These are phyloP conservation scores for Chaenogobius annularis DNA, from an alignment of 2,113 vertebrate species.

Conservation along the genomic window DNA sequence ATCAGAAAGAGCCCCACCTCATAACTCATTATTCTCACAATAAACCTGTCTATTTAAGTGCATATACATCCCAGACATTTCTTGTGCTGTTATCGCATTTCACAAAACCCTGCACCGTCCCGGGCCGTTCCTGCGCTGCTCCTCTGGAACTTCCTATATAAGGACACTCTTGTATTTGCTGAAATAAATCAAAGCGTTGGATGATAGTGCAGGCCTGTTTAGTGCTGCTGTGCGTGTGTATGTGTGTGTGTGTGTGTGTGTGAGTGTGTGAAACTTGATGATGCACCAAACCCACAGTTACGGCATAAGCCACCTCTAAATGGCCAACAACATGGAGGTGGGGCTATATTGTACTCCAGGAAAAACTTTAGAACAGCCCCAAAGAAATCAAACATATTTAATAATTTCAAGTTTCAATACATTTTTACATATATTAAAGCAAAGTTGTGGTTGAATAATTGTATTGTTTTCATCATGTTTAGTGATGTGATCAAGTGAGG, in stretches of 20 bases:
- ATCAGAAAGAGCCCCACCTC: slow-evolving; percentile 30
- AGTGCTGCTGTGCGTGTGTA: slow-evolving; percentile 33
- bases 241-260: slow-evolving; percentile 43
- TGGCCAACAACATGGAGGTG: slow-evolving; percentile 45
- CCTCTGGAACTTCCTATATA: slow-evolving; percentile 81
- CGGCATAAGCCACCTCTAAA: slow-evolving; percentile 37
- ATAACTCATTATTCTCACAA: slow-evolving; percentile 28
- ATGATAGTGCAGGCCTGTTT: slow-evolving; percentile 49
- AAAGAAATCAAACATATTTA: not conserved
- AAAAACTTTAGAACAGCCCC: not conserved
- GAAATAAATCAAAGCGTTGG: slow-evolving; percentile 69
- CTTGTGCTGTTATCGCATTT: slow-evolving; percentile 56
- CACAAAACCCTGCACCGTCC: slow-evolving; percentile 24
- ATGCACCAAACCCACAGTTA: slow-evolving; percentile 40
- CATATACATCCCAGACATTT: slow-evolving; percentile 23
- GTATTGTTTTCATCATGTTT: not conserved
- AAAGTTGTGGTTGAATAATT: not conserved
- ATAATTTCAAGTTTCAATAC: not conserved
- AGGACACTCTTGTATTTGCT: slow-evolving; percentile 73
- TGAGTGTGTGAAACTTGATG: slow-evolving; percentile 33
- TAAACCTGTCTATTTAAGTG: slow-evolving; percentile 10
- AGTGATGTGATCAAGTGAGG: not conserved
- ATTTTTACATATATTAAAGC: not conserved
- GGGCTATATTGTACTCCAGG: slow-evolving; percentile 1
- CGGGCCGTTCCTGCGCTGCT: slow-evolving; percentile 35